These are phyloP conservation scores for Lagorchestes hirsutus DNA, from an alignment of 2,797 vertebrate genomes.

Conservation along the genomic window DNA sequence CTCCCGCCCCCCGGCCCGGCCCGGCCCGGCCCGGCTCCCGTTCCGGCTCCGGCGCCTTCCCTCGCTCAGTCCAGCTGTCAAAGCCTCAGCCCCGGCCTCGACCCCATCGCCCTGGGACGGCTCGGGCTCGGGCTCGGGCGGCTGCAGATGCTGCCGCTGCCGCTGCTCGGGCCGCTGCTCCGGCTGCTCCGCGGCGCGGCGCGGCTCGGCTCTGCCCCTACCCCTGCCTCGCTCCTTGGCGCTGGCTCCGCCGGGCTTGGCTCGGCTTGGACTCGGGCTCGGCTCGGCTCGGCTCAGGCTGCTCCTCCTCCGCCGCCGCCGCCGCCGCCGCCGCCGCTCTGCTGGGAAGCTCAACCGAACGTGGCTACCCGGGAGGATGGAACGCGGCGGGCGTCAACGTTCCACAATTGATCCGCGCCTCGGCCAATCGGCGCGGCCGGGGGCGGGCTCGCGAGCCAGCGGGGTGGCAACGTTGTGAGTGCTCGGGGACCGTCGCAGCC, in stretches of 20 bases:
- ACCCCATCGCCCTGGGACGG: slow-evolving; percentile 90
- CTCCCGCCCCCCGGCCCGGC: slow-evolving; percentile 78
- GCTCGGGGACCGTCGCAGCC: slow-evolving; percentile 55
- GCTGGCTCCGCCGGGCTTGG: slow-evolving; percentile 64
- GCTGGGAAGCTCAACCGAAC: slow-evolving; percentile 90
- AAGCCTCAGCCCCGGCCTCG: slow-evolving; percentile 89
- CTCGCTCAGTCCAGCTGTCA: slow-evolving; percentile 89
- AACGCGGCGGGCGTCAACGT: slow-evolving; percentile 81
- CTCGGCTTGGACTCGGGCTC: slow-evolving; percentile 62
- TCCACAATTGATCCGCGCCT: slow-evolving; percentile 75
- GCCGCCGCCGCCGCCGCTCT: slow-evolving; percentile 81
- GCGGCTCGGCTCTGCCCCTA: slow-evolving; percentile 47
- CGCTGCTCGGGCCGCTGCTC: slow-evolving; percentile 37
- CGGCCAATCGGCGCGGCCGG: slow-evolving; percentile 77
- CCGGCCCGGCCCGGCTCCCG: slow-evolving; percentile 90
- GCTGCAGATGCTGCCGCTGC: slow-evolving; percentile 67
- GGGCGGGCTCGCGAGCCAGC: slow-evolving; percentile 66
- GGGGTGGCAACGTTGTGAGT: slow-evolving; percentile 73
- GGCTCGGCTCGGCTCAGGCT: slow-evolving; percentile 17
- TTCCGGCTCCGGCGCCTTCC: slow-evolving; percentile 84
- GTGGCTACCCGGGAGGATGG: slow-evolving; percentile 84
- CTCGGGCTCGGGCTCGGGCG: slow-evolving; percentile 66
- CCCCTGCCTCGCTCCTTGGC: slow-evolving; percentile 32
- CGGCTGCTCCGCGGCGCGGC: not conserved
- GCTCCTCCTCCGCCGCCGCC: slow-evolving; percentile 54